A percentile compares a stretch with the other conserved stretches of the same genome.
These are phyloP conservation scores for Orthonychiurus folsomi DNA, from an alignment of 2,888 invertebrate species.

Conservation along the genomic window DNA sequence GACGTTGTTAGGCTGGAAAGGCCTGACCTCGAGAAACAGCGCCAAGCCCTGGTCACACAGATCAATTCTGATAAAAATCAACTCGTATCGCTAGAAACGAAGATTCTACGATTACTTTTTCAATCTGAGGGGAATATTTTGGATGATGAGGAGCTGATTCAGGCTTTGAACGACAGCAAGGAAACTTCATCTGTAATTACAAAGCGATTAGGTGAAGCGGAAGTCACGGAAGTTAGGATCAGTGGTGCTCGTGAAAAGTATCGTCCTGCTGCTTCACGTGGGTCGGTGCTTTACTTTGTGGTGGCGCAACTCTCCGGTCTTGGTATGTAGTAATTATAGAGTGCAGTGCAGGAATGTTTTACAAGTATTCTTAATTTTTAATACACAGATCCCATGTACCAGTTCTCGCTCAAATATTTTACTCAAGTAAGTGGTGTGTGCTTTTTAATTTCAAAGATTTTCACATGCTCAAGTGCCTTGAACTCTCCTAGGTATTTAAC, in stretches of 20 bases:
- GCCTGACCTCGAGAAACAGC: slow-evolving; percentile 72
- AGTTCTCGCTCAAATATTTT: slow-evolving; percentile 86
- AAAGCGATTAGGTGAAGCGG: slow-evolving; percentile 74
- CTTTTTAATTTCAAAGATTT: not conserved
- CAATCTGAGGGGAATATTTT: slow-evolving; percentile 80
- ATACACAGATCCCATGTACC: slow-evolving; percentile 67
- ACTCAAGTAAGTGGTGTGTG: too few relatives aligned
- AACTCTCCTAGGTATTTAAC: slow-evolving; percentile 33
- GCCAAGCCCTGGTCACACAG: slow-evolving; percentile 71
- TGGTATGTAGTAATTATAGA: not conserved
- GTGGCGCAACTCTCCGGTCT: slow-evolving; percentile 79
- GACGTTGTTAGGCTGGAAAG: slow-evolving; percentile 84
- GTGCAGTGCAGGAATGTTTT: not conserved
- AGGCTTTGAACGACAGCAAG: slow-evolving; percentile 80
- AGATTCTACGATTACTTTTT: slow-evolving; percentile 72
- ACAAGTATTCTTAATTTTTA: not conserved
- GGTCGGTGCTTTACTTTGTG: slow-evolving; percentile 82
- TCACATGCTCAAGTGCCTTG: not conserved
- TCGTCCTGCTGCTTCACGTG: slow-evolving; percentile 72
- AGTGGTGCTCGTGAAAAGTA: slow-evolving; percentile 79
- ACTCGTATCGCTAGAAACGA: slow-evolving; percentile 76
- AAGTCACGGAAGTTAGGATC: slow-evolving; percentile 76
- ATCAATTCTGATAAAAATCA: slow-evolving; percentile 79
- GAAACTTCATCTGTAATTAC: slow-evolving; percentile 85
- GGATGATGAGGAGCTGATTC: slow-evolving; percentile 86